Evolutionary conservation across 2,888 invertebrate species (phyloP).

Genomic region (Aporophyla lueneburgensis): DNA sequence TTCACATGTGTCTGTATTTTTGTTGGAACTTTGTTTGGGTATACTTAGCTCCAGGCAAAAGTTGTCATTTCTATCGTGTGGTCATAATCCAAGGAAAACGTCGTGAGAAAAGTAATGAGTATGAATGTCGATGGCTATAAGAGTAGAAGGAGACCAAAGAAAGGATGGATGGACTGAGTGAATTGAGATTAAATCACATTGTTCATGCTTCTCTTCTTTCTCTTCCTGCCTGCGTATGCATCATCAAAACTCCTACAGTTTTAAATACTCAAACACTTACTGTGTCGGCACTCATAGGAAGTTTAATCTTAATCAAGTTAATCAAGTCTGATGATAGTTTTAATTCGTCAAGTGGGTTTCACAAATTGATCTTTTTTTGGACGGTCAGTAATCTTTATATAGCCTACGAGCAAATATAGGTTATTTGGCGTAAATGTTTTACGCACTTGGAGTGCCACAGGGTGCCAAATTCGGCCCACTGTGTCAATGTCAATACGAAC

Average conservation of each 20-base stretch:
- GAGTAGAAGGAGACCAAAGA: too few relatives aligned
- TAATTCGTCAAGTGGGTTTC: neutral
- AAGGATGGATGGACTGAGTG: too few relatives aligned
- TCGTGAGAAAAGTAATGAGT: too few relatives aligned
- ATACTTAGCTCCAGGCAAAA: neutral
- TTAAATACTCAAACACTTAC: neutral
- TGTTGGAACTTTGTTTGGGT: neutral
- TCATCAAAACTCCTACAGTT: neutral
- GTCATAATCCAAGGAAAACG: too few relatives aligned
- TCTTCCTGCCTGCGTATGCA: neutral
- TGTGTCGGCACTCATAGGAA: neutral
- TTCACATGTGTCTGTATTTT: neutral
- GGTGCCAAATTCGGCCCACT: conserved; percentile 71
- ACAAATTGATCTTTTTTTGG: conserved; percentile 16
- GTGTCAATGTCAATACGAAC: conserved; percentile 76
- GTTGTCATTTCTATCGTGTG: neutral
- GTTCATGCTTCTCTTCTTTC: neutral
- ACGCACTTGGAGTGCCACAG: conserved; percentile 68
- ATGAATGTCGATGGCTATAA: too few relatives aligned
- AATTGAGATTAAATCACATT: neutral
- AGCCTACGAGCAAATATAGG: conserved; percentile 19
- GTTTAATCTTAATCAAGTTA: neutral
- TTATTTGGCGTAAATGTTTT: conserved; percentile 48
- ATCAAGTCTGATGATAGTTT: neutral
- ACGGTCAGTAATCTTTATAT: conserved; percentile 12